phyloP scores from a whole-genome alignment of 2,888 invertebrate genomes.

The Timema podura region DNA sequence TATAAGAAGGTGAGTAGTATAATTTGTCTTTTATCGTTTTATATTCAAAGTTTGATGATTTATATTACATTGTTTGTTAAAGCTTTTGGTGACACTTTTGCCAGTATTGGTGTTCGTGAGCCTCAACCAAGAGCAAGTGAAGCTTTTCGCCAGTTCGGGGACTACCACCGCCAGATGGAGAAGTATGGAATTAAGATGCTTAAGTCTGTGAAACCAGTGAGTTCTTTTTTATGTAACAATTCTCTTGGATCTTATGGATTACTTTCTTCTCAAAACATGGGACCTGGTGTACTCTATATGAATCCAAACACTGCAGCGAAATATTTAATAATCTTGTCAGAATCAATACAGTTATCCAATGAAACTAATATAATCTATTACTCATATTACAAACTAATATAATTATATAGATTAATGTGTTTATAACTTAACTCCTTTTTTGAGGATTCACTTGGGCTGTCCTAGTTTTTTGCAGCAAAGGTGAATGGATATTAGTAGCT shows the following conservation, averaged over 20 bases:
- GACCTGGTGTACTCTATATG: not conserved
- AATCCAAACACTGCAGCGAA: not conserved
- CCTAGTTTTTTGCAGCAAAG: too few relatives aligned
- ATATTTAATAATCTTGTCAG: not conserved
- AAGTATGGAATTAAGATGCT: conserved; percentile 85
- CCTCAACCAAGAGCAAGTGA: conserved; percentile 94
- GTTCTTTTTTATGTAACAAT: conserved; percentile 31
- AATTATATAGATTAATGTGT: too few relatives aligned
- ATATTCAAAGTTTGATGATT: not conserved
- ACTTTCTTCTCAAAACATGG: too few relatives aligned
- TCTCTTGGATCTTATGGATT: not conserved
- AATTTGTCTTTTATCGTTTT: too few relatives aligned
- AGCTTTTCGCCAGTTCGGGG: conserved; percentile 91
- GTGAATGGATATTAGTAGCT: too few relatives aligned
- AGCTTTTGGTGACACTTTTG: conserved; percentile 92
- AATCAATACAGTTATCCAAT: not conserved
- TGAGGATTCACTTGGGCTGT: too few relatives aligned
- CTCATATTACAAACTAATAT: too few relatives aligned
- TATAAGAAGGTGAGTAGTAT: too few relatives aligned
- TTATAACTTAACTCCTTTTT: too few relatives aligned
- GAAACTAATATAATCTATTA: too few relatives aligned
- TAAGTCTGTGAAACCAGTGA: conserved; percentile 85
- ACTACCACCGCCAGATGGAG: conserved; percentile 89
- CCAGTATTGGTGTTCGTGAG: conserved; percentile 90
- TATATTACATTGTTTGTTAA: conserved; percentile 36